Percentiles rank a stretch among this genome's conserved stretches.
Conservation (phyloP, 2,113 vertebrate genomes). For the Serilophus lunatus region DNA sequence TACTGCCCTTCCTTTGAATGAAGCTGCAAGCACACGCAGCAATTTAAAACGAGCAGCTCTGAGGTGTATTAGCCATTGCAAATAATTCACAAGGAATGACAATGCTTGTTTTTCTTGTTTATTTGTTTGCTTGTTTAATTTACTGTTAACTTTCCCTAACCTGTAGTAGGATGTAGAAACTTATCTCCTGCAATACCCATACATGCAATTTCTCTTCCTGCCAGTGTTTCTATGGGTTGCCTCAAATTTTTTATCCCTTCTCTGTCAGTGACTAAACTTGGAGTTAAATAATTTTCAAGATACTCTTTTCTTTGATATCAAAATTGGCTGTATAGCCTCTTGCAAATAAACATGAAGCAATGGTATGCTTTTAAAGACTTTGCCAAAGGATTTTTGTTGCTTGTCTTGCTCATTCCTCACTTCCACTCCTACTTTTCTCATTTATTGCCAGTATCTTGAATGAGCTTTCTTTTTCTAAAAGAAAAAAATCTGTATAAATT, state of each 20-base stretch:
- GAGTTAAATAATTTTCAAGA: not conserved
- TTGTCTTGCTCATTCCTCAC: not conserved
- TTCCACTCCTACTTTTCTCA: constrained; percentile 24
- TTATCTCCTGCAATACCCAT: not conserved
- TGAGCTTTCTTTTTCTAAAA: not conserved
- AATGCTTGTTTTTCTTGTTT: not conserved
- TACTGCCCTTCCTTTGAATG: not conserved
- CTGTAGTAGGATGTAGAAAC: not conserved
- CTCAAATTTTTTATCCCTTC: not conserved
- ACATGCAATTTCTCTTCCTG: not conserved
- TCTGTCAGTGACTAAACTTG: not conserved
- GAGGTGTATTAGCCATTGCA: not conserved
- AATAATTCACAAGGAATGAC: not conserved
- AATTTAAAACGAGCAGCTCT: not conserved
- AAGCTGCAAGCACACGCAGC: not conserved
- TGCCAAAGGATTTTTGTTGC: not conserved
- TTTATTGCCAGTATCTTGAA: constrained; percentile 28
- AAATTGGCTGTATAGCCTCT: not conserved
- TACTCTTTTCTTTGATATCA: not conserved
- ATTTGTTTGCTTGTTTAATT: not conserved
- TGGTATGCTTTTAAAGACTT: not conserved
- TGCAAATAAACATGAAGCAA: not conserved
- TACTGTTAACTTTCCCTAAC: not conserved
- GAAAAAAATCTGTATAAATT: not conserved
- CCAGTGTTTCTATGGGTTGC: not conserved